phyloP scores from a whole-genome alignment of 2,888 invertebrate species.

The Rutpela maculata region DNA sequence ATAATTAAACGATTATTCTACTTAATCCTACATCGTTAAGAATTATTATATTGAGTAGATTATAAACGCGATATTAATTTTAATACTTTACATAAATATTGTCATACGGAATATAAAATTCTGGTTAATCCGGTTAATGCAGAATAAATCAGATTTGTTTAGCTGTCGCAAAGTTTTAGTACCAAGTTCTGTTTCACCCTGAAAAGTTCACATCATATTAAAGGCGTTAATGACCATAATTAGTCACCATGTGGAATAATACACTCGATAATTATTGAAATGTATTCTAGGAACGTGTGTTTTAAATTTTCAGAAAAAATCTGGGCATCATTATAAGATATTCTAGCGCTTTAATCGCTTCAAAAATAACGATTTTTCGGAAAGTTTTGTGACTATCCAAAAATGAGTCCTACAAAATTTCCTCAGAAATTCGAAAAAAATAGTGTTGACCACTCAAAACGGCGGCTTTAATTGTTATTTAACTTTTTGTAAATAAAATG shows the following conservation, averaged over 20 bases:
- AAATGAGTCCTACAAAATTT: too few relatives aligned
- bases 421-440: too few relatives aligned
- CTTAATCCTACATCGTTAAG: background rate
- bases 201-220: background rate
- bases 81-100: conserved; percentile 14
- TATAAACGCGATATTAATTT: background rate
- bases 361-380: too few relatives aligned
- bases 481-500: too few relatives aligned
- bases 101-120: conserved; percentile 23
- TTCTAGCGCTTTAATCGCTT: too few relatives aligned
- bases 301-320: too few relatives aligned
- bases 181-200: background rate
- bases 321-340: too few relatives aligned
- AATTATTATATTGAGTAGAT: background rate
- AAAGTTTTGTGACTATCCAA: too few relatives aligned
- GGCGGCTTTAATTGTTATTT: too few relatives aligned
- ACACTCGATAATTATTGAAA: background rate
- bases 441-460: too few relatives aligned
- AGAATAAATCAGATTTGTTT: conserved; percentile 44
- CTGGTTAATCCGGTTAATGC: conserved; percentile 52
- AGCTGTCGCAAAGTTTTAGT: background rate
- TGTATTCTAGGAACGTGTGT: background rate
- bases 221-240: conserved; percentile 1
- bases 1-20: background rate
- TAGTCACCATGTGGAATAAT: background rate